Evolutionary conservation across 2,797 vertebrate genomes (phyloP), one percentile per base, ranked within the genome.

Genomic region (Microctenopoma stevenorrisi): DNA sequence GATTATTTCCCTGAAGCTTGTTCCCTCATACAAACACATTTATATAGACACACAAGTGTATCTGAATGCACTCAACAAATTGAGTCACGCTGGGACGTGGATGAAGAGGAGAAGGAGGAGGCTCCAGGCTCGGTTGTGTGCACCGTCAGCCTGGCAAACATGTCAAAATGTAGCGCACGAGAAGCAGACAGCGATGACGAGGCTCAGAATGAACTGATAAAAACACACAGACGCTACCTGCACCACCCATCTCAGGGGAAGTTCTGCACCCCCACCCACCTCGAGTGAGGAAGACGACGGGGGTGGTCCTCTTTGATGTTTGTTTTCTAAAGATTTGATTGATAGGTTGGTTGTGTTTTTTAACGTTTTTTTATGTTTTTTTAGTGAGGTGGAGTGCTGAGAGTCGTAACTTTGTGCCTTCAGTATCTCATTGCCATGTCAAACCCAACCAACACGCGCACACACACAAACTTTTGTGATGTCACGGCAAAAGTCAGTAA

Each of bases 331-430:
- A 54, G 76, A 82, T 81, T 68, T 85, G 78, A 76, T 84, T 76
- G 84, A 68, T 79, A 74, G 47, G 53, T 87, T 86, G 75, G 52
- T 88, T 78, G 76, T 81, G 58, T 72, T 75, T 56, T 48, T 56
- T 80, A 58, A 53, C 42, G 22, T 22, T 40, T 49, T 62, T 63
- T 62, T 68, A 26, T 60, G 22, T 72, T 78, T 80, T 74, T 87
- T 73, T 66, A 57, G 73, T 70, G 77, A 85, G 78, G 81, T 18
- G 48, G 90, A 92, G 90, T 94, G 95, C 93, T 68, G 89, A 85
- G 88, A 90, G 83, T 85, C 49, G 54, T 76, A 86, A 90, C 86
- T 90, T 85, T 90, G 90, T 92, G 91, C 90, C 91, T 92, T 91
- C 77, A 78, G 85, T 86, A 87, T 84, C 83, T 89, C 75, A 63